Conservation (phyloP, 2,113 vertebrate genomes). For the Pygoscelis antarcticus region DNA sequence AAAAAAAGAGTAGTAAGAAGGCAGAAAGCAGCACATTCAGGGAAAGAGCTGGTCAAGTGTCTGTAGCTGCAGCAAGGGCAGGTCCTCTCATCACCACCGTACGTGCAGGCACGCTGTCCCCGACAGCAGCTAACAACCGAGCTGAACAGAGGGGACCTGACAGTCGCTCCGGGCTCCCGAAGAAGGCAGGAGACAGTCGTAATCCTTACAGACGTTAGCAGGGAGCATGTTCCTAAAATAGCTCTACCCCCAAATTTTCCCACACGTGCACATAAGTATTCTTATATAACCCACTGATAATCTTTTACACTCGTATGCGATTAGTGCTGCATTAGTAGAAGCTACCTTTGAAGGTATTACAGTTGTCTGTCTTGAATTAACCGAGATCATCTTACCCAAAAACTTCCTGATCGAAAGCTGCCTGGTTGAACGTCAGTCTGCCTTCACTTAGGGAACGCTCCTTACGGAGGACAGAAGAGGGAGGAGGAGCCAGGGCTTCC, state of each 20-base stretch:
- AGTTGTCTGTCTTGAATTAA: not conserved
- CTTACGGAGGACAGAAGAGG: not conserved
- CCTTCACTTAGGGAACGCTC: not conserved
- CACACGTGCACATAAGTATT: fast-evolving
- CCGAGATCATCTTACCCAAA: not conserved
- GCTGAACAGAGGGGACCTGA: not conserved
- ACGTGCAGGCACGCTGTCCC: not conserved
- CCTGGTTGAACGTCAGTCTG: not conserved
- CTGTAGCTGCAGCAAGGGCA: not conserved
- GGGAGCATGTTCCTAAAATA: not conserved
- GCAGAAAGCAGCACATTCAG: not conserved
- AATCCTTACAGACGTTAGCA: not conserved
- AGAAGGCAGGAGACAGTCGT: not conserved
- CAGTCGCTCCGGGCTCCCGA: not conserved
- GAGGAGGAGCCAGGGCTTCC: not conserved
- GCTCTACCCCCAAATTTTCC: not conserved
- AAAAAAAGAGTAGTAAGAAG: not conserved
- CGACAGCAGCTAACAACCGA: not conserved
- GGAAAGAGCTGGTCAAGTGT: not conserved
- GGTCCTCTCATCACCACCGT: not conserved
- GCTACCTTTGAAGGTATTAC: not conserved
- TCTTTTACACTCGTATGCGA: fast-evolving
- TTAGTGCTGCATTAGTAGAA: not conserved
- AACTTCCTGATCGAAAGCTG: not conserved
- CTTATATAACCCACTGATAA: too few species aligned